Evolutionary conservation across 2,888 invertebrate species (phyloP).

Genomic region (Catotricha subobsoleta): DNA sequence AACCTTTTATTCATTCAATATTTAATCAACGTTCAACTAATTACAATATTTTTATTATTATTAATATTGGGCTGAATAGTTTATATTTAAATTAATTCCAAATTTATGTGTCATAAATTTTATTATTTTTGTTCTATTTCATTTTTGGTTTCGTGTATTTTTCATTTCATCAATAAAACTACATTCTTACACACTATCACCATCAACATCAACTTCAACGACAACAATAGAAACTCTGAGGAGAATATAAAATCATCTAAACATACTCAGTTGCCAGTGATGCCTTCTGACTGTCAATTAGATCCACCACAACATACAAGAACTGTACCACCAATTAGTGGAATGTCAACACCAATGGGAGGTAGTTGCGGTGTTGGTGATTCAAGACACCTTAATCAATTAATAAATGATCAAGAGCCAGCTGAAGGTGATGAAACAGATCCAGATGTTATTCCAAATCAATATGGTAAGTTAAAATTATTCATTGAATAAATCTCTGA

Average conservation of each 20-base stretch:
- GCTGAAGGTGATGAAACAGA: constrained; percentile 45
- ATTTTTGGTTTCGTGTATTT: no score
- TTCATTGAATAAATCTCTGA: no score
- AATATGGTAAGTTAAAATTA: constrained; percentile 52
- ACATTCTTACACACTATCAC: no score
- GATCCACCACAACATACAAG: constrained; percentile 27
- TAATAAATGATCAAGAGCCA: constrained; percentile 22
- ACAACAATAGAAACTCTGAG: constrained; percentile 28
- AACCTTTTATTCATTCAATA: no score
- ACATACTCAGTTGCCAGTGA: constrained; percentile 29
- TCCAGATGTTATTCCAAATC: constrained; percentile 74
- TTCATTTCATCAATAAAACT: no score
- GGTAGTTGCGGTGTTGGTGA: constrained; percentile 21
- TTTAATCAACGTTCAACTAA: no score
- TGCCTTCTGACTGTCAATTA: constrained; percentile 29
- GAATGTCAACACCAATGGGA: constrained; percentile 20
- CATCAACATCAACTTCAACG: no score
- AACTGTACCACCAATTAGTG: constrained; percentile 16
- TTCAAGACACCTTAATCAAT: constrained; percentile 31
- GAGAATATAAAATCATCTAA: constrained; percentile 29
- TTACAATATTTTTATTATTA: no score
- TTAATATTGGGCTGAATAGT: no score
- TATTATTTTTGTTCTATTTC: no score
- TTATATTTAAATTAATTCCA: no score
- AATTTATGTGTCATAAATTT: no score